Percentiles rank a stretch among this genome's conserved stretches.
Evolutionary conservation across 2,113 vertebrate species (phyloP).

Genomic region (Colistium nudipinnis): DNA sequence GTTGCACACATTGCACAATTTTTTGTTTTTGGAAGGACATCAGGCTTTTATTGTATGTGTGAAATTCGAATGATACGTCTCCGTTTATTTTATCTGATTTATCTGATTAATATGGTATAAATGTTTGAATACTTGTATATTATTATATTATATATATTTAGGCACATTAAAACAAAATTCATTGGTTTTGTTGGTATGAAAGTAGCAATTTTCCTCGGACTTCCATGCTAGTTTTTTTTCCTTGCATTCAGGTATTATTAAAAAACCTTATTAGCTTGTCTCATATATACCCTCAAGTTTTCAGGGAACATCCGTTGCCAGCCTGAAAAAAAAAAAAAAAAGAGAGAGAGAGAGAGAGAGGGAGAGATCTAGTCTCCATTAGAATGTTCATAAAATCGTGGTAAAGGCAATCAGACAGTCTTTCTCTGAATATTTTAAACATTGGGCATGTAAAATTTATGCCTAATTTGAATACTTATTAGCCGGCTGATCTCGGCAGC

Average conservation of each 20-base stretch:
- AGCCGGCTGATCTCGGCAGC: slow-evolving; percentile 93
- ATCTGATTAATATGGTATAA: slow-evolving; percentile 3
- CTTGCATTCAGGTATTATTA: slow-evolving; percentile 68
- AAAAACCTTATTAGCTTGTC: slow-evolving; percentile 63
- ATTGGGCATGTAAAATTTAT: slow-evolving; percentile 99
- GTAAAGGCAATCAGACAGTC: slow-evolving; percentile 94
- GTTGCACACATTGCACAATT: slow-evolving; percentile 40
- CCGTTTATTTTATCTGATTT: neutral
- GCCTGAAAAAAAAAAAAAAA: slow-evolving; percentile 56
- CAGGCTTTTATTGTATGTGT: slow-evolving; percentile 33
- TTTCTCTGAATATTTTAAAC: slow-evolving; percentile 99
- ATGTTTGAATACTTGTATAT: slow-evolving; percentile 12
- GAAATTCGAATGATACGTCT: slow-evolving; percentile 22
- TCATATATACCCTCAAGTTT: slow-evolving; percentile 63
- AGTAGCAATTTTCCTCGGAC: slow-evolving; percentile 57
- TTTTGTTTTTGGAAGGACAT: slow-evolving; percentile 46
- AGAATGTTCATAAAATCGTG: slow-evolving; percentile 93
- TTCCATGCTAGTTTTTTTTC: slow-evolving; percentile 55
- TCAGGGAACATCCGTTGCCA: slow-evolving; percentile 77
- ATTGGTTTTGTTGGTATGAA: slow-evolving; percentile 48
- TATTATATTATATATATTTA: slow-evolving; percentile 5
- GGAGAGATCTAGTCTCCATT: slow-evolving; percentile 80
- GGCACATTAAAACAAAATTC: slow-evolving; percentile 19
- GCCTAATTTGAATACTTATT: slow-evolving; percentile 99
- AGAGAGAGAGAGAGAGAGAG: slow-evolving; percentile 51